Base-by-base conservation (phyloP, 2,888 invertebrate species). In the Acrobasis consociella region DNA sequence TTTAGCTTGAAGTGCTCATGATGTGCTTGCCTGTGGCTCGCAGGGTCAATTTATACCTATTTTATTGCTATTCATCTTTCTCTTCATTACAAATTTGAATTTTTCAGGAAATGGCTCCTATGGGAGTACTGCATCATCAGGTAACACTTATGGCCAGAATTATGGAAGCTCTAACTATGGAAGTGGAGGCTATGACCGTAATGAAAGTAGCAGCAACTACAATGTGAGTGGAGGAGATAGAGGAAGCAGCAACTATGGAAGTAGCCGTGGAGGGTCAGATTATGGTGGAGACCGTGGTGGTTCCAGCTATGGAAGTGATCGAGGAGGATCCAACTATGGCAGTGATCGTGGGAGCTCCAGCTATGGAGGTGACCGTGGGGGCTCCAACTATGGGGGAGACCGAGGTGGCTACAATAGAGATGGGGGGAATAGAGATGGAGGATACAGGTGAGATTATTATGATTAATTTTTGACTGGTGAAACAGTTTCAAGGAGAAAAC, bases 401-500 rank as follows among this genome's bases (percentile, higher is more conserved):
- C 77, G 93, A 65, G 81, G 91, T 66, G 85, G 93, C 75, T 93
- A 89, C 83, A 93, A 83, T 84, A 93, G 93, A 86, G 94, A 94
- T 83, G 93, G 94, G 80, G 94, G 89, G 83, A 94, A 81, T 91
- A 93, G 85, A 91, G 93, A 88, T 78, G 87, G 91, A 62, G 93
- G 93, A 81, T 94, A 87, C 86, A 94, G 94, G 94, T 94, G 85
- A 94, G 94, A 51, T 89, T 39, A 22, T 11, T 15, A 50, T 50
- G 5, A 71, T 73, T 65, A 60, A 42, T 51, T 62, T 51, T 17
- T 62, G 62, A 5, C 31, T 31, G 8, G 31, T 31, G 2, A 7
- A 8, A 31, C 5, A 31, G 31, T 31, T 31, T 31, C 31, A 31
- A 31, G 7, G 31, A 31, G 22, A 2, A 3, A 22, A 22, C 22